Conservation (phyloP, 2,113 vertebrate species). For the Corythornis cristatus region DNA sequence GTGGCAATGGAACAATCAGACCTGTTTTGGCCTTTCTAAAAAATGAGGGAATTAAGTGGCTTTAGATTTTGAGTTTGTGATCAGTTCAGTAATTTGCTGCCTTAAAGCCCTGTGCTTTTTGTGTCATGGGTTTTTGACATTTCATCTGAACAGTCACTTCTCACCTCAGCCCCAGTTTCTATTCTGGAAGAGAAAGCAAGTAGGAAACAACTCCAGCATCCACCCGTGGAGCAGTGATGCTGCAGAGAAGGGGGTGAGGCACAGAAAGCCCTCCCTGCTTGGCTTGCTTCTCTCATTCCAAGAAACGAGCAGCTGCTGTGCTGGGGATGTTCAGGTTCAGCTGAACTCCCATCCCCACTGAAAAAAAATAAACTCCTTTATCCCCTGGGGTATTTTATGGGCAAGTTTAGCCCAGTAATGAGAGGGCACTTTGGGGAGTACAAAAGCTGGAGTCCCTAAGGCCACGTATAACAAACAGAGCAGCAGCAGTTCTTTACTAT, state of each 20-base stretch:
- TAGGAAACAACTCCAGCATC: background rate
- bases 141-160: background rate
- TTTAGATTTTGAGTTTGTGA: background rate
- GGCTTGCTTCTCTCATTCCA: background rate
- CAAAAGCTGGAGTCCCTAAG: slow-evolving; percentile 42
- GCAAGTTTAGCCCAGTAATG: slow-evolving; percentile 8
- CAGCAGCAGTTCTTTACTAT: slow-evolving; percentile 27
- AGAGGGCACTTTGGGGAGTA: slow-evolving; percentile 38
- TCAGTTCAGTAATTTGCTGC: background rate
- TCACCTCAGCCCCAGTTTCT: background rate
- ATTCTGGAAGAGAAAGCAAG: background rate
- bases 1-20: background rate
- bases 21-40: background rate
- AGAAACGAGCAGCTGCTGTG: background rate
- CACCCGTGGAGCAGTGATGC: rapidly evolving
- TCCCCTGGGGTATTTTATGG: slow-evolving; percentile 31
- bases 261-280: background rate
- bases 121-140: background rate
- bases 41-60: background rate
- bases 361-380: background rate
- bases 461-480: slow-evolving; percentile 21
- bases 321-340: slow-evolving; percentile 10
- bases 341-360: background rate
- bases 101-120: background rate
- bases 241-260: background rate